Evolutionary conservation across 2,113 vertebrate genomes (phyloP).

Genomic region (Rynchops niger): DNA sequence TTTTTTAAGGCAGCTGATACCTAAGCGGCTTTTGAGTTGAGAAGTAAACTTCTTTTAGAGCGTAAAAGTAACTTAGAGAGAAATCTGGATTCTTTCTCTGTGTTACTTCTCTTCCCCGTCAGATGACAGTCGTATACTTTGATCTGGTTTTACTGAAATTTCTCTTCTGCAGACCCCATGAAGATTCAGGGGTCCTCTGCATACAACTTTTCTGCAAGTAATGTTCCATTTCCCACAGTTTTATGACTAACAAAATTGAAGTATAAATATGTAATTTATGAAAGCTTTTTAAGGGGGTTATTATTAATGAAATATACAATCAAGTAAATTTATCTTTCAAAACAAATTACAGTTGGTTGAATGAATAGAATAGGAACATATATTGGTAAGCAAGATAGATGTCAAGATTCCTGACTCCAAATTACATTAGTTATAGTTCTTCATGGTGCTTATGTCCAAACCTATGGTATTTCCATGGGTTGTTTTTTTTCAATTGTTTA

Average conservation of each 20-base stretch:
- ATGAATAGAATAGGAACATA: not conserved
- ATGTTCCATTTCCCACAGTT: not conserved
- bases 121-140: not conserved
- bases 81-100: not conserved
- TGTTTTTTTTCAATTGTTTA: not conserved
- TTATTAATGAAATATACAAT: not conserved
- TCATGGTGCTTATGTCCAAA: not conserved
- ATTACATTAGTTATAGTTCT: not conserved
- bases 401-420: not conserved
- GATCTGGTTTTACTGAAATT: not conserved
- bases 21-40: not conserved
- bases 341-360: not conserved
- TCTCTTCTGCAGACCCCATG: not conserved
- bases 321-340: not conserved
- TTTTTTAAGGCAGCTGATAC: not conserved
- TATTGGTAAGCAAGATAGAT: not conserved
- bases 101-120: not conserved
- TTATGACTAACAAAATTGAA: not conserved
- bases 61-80: not conserved
- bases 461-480: not conserved
- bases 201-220: not conserved
- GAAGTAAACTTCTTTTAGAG: not conserved
- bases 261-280: not conserved
- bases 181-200: not conserved
- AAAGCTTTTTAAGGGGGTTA: not conserved